Percentiles rank a stretch among this genome's conserved stretches.
phyloP scores from a whole-genome alignment of 2,113 vertebrate species.

The Benitochromis conjunctus region DNA sequence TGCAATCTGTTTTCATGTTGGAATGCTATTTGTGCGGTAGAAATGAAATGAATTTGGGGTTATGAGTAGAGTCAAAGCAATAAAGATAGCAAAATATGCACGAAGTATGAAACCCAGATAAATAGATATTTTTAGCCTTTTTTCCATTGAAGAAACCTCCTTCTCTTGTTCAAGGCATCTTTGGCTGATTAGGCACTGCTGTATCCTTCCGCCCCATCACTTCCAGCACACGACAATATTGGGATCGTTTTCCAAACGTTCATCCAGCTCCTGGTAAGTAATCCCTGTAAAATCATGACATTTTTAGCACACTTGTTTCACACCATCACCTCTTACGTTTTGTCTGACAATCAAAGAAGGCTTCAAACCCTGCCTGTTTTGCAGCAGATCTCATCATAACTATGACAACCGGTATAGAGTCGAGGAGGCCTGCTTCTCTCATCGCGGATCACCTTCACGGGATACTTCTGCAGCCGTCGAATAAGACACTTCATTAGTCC shows the following conservation, averaged over 20 bases:
- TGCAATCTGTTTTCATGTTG: background rate
- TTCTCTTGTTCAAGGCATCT: conserved; percentile 14
- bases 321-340: background rate
- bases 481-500: conserved; percentile 96
- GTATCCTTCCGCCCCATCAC: conserved; percentile 35
- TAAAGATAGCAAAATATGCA: background rate
- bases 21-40: background rate
- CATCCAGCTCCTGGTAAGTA: conserved; percentile 94
- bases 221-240: conserved; percentile 94
- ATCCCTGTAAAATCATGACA: conserved; percentile 78
- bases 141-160: background rate
- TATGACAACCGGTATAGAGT: conserved; percentile 93
- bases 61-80: background rate
- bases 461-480: conserved; percentile 93
- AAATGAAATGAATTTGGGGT: background rate
- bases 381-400: conserved; percentile 98
- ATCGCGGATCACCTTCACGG: conserved; percentile 84
- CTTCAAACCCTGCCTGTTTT: conserved; percentile 82
- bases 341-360: background rate
- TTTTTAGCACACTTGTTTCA: background rate
- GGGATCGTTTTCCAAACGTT: conserved; percentile 93
- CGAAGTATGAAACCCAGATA: background rate
- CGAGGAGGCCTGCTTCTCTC: conserved; percentile 86
- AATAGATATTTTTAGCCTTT: background rate
- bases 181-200: conserved; percentile 27